Base-by-base conservation (phyloP, 2,113 vertebrate genomes). In the Oryzias melastigma region DNA sequence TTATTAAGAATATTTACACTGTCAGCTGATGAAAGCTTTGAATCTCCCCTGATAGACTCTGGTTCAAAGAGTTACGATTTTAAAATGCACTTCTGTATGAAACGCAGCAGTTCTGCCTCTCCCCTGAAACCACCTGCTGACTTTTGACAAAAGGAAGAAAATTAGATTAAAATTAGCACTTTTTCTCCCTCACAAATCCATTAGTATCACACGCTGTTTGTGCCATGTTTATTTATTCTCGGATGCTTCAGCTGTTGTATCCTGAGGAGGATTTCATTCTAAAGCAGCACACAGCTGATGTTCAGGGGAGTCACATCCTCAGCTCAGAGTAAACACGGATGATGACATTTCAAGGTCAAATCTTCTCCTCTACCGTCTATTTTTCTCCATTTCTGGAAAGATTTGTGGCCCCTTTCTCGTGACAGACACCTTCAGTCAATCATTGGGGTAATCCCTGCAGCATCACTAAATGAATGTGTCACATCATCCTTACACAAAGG, bases 1-100 rank as follows among this genome's bases (percentile, higher is more conserved):
- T 77, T 82, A 57, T 76, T 73, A 62, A 57, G 66, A 58, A 61
- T 75, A 57, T 72, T 69, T 74, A 71, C 73, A 66, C 69, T 71
- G 60, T 48, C 63, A 46, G 25, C 58, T 60, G 67, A 83, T 58
- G 59, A 61, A 66, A 44, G 63, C 54, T 50, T 79, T 64, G 35
- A 1, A 62, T 65, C 44, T 62, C 69, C 62, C 40, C 54, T 55
- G 78, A 77, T 63, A 58, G 70, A 68, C 73, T 50, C 0, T 3
- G 17, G 61, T 47, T 77, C 5, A 13, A 54, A 46, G 75, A 75
- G 73, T 75, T 72, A 60, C 76, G 63, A 81, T 84, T 84, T 76
- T 35, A 80, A 82, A 83, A 75, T 76, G 58, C 77, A 57, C 58
- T 60, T 71, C 62, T 59, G 46, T 62, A 60, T 54, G 42, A 75